phyloP scores from a whole-genome alignment of 2,888 invertebrate species.

The Coenonympha glycerion region DNA sequence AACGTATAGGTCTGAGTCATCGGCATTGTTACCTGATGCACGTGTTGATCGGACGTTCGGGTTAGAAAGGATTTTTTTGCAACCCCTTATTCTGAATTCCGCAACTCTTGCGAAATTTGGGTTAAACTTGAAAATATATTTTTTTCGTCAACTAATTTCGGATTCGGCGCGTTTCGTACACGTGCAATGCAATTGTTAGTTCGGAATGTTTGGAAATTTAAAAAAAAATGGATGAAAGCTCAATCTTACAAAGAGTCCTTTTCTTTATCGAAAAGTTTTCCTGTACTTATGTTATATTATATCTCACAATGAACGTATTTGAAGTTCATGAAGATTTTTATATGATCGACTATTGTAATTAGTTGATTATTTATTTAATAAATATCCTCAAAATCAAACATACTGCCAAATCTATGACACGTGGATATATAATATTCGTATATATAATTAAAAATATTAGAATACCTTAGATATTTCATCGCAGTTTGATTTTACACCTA shows the following conservation, averaged over 20 bases:
- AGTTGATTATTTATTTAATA: too few relatives aligned
- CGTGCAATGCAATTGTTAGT: constrained; percentile 43
- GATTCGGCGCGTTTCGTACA: constrained; percentile 34
- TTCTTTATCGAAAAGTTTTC: constrained; percentile 15
- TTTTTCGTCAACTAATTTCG: constrained; percentile 45
- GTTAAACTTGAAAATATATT: constrained; percentile 46
- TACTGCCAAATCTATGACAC: too few relatives aligned
- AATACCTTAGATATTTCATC: too few relatives aligned
- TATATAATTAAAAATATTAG: too few relatives aligned
- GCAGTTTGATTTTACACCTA: too few relatives aligned
- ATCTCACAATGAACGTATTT: neutral
- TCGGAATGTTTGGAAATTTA: constrained; percentile 15
- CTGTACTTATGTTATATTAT: neutral
- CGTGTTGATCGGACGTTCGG: constrained; percentile 69
- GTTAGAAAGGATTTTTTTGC: constrained; percentile 73
- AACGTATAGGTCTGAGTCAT: constrained; percentile 61
- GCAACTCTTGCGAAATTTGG: constrained; percentile 75
- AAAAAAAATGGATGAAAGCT: constrained; percentile 12
- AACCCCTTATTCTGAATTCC: constrained; percentile 72
- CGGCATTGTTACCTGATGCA: constrained; percentile 66
- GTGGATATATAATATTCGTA: too few relatives aligned
- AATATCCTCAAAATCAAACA: too few relatives aligned
- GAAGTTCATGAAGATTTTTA: too few relatives aligned
- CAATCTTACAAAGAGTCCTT: constrained; percentile 2
- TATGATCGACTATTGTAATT: too few relatives aligned